phyloP scores from a whole-genome alignment of 2,888 invertebrate species.

The Portevinia maculata region DNA sequence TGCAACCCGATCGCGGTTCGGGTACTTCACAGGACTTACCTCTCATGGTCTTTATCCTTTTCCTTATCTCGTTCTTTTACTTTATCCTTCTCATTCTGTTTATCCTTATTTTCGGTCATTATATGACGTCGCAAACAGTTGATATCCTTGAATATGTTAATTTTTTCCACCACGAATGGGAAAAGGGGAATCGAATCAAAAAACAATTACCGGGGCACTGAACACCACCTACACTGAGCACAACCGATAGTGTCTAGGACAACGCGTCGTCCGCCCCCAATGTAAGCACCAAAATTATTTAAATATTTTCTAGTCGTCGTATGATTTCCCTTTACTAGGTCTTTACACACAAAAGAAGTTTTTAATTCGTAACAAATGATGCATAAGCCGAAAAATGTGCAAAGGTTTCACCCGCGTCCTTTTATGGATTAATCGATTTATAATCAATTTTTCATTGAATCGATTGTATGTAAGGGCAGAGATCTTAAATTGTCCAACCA shows the following conservation, averaged over 20 bases:
- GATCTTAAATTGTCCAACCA: not conserved
- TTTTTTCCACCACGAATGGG: conserved; percentile 51
- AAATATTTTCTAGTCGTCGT: not conserved
- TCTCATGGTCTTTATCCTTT: conserved; percentile 55
- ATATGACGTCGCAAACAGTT: conserved; percentile 60
- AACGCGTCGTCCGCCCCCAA: conserved; percentile 2
- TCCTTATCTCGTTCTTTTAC: conserved; percentile 55
- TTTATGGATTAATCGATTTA: conserved; percentile 34
- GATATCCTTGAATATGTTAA: conserved; percentile 65
- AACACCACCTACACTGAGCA: conserved; percentile 9
- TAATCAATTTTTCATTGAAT: conserved; percentile 52
- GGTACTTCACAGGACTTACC: conserved; percentile 14
- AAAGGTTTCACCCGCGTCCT: not conserved
- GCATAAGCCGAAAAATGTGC: conserved; percentile 7
- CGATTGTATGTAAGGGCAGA: conserved; percentile 2
- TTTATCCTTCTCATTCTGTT: conserved; percentile 59
- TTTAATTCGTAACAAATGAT: conserved; percentile 17
- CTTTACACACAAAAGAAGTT: conserved; percentile 1
- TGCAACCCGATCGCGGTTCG: not conserved
- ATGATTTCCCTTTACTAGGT: not conserved
- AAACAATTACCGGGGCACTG: conserved; percentile 28
- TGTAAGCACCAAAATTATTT: not conserved
- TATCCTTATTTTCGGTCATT: conserved; percentile 63
- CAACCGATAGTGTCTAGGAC: conserved; percentile 9
- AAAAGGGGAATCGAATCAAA: conserved; percentile 22